Evolutionary conservation across 2,113 vertebrate genomes (phyloP).

Genomic region (Procavia capensis): DNA sequence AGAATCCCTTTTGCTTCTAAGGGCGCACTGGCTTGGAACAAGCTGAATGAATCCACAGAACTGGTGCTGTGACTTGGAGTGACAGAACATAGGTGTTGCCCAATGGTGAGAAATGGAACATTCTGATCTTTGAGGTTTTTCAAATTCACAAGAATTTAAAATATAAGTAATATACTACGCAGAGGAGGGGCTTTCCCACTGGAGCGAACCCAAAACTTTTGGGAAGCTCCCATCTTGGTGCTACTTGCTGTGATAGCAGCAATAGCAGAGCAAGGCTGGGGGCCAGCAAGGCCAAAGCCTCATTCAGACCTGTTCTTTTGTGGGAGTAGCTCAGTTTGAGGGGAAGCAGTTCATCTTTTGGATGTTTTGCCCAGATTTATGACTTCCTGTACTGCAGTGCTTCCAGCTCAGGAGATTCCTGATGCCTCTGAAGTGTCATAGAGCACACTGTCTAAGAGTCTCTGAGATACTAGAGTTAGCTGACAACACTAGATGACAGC

Average conservation of each 20-base stretch:
- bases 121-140: too few species aligned
- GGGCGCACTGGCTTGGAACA: too few species aligned
- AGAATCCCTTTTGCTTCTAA: too few species aligned
- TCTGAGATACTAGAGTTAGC: not conserved
- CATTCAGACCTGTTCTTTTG: not conserved
- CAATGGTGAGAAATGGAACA: too few species aligned
- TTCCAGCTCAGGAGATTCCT: not conserved
- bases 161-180: not conserved
- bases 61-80: too few species aligned
- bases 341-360: not conserved
- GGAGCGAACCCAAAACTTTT: not conserved
- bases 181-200: not conserved
- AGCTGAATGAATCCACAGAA: too few species aligned
- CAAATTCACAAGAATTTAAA: too few species aligned
- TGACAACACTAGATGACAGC: not conserved
- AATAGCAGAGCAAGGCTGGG: not conserved
- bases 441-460: not conserved
- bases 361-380: not conserved
- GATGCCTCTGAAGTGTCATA: not conserved
- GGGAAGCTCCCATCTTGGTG: rapidly evolving
- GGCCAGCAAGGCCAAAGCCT: not conserved
- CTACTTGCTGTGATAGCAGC: not conserved
- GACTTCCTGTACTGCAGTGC: not conserved
- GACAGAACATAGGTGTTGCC: not conserved
- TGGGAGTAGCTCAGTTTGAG: not conserved